Evolutionary conservation across 1,140 invertebrate species (phyloP).

Genomic region (Lordiphosa clarofinis): DNA sequence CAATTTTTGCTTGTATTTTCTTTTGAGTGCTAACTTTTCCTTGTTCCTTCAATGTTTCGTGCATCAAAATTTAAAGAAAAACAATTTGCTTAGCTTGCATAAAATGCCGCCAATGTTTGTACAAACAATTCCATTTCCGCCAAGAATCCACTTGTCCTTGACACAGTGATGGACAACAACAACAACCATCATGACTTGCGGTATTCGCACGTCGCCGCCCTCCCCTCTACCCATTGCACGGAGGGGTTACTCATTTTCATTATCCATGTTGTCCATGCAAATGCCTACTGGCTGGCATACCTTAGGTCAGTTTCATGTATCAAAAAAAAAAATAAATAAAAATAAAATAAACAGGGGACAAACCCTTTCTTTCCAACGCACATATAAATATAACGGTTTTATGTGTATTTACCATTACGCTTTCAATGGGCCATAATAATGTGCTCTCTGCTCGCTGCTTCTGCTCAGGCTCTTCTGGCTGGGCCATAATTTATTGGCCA

Average conservation of each 20-base stretch:
- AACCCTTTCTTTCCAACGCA: slow-evolving; percentile 35
- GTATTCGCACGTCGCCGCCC: slow-evolving; percentile 14
- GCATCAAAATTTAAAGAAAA: background rate
- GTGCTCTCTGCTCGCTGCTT: slow-evolving; percentile 14
- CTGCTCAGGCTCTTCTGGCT: slow-evolving; percentile 36
- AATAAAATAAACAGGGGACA: slow-evolving; percentile 12
- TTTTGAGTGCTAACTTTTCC: no score
- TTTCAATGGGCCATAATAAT: slow-evolving; percentile 70
- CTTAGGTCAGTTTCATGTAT: slow-evolving; percentile 66
- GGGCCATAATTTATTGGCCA: slow-evolving; percentile 73
- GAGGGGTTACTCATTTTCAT: slow-evolving; percentile 52
- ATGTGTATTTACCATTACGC: slow-evolving; percentile 72
- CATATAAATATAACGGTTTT: slow-evolving; percentile 52
- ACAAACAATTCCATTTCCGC: background rate
- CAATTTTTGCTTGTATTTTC: no score
- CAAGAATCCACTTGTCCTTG: slow-evolving; percentile 71
- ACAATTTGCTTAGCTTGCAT: slow-evolving; percentile 9
- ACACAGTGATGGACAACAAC: slow-evolving; percentile 62
- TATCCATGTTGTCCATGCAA: slow-evolving; percentile 54
- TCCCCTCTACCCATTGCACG: background rate
- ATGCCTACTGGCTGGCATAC: slow-evolving; percentile 58
- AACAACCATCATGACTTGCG: slow-evolving; percentile 63
- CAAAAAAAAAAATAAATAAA: slow-evolving; percentile 38
- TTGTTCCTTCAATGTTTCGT: background rate
- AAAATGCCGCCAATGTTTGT: slow-evolving; percentile 21